Base-by-base conservation (phyloP, 2,113 vertebrate genomes). In the Rattus norvegicus region DNA sequence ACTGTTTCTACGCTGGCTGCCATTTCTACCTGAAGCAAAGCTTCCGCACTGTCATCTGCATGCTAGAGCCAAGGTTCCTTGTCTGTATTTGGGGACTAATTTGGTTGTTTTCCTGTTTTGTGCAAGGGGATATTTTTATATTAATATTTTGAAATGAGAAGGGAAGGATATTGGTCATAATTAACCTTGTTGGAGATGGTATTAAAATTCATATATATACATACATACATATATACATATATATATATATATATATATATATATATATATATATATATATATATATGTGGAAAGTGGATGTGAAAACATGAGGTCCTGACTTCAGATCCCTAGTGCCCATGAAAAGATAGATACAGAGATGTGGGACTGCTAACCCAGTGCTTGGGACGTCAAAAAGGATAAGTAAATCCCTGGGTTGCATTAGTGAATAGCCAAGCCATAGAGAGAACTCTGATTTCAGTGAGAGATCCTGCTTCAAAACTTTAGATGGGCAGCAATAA, bases 21-120 rank as follows among this genome's bases (percentile, higher is more conserved):
- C 61, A 1, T 79, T 87, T 72, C 88, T 17, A 61, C 17, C 11
- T 28, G 39, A 81, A 73, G 52, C 5, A 2, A 0, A 2, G 80
- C 69, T 19, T 85, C 30, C 28, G 11, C 5, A 3, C 2, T 5
- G 93, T 7, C 56, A 70, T 47, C 17, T 81, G 24, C 0, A 5
- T 5, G 17, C 65, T 13, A 22, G 7, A 36, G 20, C 16, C 5
- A 52, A 4, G n/a, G n/a, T 12, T 22, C 49, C 20, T 67, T 47
- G 72, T 47, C 2, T 20, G 7, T 9, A 11, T 0, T 6, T 6
- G 8, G 1, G 20, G 9, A 20, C 22, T 10, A 33, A 8, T 83
- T 61, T 17, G 52, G 65, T 61, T 65, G 33, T 63, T 49, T 54
- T 10, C 56, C 61, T 13, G 26, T 73, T 63, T 14, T 49, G 54